Base-by-base conservation (phyloP, 2,888 invertebrate genomes). In the Rosalia funebris region DNA sequence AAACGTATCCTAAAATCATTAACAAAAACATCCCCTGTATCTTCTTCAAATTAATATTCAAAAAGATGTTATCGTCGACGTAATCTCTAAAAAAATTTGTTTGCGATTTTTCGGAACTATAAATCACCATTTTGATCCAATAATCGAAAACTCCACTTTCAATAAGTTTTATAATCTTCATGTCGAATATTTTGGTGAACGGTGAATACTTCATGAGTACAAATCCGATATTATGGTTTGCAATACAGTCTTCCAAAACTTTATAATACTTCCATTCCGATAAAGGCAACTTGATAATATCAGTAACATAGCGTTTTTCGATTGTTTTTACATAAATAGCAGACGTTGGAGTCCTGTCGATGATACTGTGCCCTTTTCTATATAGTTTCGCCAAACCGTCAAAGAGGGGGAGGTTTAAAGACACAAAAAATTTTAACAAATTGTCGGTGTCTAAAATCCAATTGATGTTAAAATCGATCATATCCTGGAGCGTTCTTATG, bases 131-230 rank as follows among this genome's bases (percentile, higher is more conserved):
- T 34, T 37, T 55, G 2, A 65, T 34, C 68, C 71, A 71, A 45
- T 68, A 56, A 11, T 53, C 31, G 0, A 67, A 4, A 12, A 73
- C 55, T 4, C 74, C 74, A 20, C 65, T 64, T 59, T 75, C 72
- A 1, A 68, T 42, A 31, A 72, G 56, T 41, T 54, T 52, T 1
- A 39, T 39, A 7, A 61, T 57, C 0, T 53, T 57, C 5, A 48
- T 45, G 34, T 71, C 57, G 34, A 73, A 62, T 16, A 64, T 39
- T 31, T 46, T 54, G 1, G 65, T 69, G 36, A 63, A 71, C 1
- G 75, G 74, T 1, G 74, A 74, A 41, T 70, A 44, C 42, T 64
- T 59, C 31, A 62, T 61, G 25, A 76, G 47, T 10, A 64, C 61
- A 47, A 73, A 73, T 0, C 66, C 71, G 11, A 62, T 60, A 44